A percentile compares a stretch with the other conserved stretches of the same genome.
Conservation (phyloP, 2,888 invertebrate genomes). For the Gymnoscelis rufifasciata region DNA sequence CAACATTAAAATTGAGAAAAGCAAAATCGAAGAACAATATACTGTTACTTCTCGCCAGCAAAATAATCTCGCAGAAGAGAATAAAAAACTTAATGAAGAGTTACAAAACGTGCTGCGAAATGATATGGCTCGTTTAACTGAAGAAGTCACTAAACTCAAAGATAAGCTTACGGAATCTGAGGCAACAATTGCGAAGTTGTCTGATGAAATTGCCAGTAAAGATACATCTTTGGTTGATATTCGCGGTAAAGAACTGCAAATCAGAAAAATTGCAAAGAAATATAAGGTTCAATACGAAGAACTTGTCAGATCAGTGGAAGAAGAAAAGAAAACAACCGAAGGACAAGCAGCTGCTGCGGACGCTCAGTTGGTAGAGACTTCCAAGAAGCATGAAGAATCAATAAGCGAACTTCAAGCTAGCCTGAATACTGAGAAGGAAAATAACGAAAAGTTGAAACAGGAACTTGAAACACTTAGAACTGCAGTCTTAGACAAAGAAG, state of each 20-base stretch:
- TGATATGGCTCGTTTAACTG: constrained; percentile 78
- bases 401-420: constrained; percentile 63
- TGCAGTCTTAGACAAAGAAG: constrained; percentile 80
- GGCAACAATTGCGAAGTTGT: constrained; percentile 81
- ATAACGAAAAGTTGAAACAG: constrained; percentile 82
- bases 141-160: constrained; percentile 82
- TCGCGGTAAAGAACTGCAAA: constrained; percentile 84
- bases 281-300: constrained; percentile 93
- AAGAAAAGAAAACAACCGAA: constrained; percentile 79
- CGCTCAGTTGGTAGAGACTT: constrained; percentile 63
- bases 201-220: constrained; percentile 82
- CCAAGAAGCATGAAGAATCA: constrained; percentile 75
- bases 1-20: constrained; percentile 81
- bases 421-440: constrained; percentile 71
- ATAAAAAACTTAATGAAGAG: constrained; percentile 82
- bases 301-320: constrained; percentile 82
- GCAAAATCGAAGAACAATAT: constrained; percentile 84
- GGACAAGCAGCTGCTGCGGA: constrained; percentile 74
- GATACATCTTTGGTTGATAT: constrained; percentile 83
- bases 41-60: constrained; percentile 79
- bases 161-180: constrained; percentile 77
- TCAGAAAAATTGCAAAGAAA: constrained; percentile 94
- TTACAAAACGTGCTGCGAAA: constrained; percentile 74
- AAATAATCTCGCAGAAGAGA: constrained; percentile 80
- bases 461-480: constrained; percentile 81